phyloP scores from a whole-genome alignment of 2,888 invertebrate species.

The Crematogaster levior region DNA sequence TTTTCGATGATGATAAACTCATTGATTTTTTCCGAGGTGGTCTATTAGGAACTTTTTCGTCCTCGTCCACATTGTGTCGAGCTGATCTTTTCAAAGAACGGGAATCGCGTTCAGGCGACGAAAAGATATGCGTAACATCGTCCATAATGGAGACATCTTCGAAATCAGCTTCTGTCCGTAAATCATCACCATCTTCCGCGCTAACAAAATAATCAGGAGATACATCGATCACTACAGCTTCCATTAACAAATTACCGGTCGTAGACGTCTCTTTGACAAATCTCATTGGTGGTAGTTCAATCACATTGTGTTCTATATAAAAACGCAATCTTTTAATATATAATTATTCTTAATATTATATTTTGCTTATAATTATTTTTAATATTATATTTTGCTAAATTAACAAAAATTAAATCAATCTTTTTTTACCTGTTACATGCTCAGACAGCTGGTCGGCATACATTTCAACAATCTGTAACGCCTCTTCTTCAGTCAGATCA shows the following conservation, averaged over 20 bases:
- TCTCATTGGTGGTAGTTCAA: slow-evolving; percentile 94
- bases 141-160: slow-evolving; percentile 95
- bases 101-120: slow-evolving; percentile 70
- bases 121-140: slow-evolving; percentile 87
- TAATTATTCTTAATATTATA: neutral
- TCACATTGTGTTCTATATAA: slow-evolving; percentile 91
- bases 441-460: slow-evolving; percentile 97
- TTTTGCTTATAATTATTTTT: too few species aligned
- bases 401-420: neutral
- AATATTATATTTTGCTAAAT: neutral
- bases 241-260: slow-evolving; percentile 95
- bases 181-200: slow-evolving; percentile 94
- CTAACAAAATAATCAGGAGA: slow-evolving; percentile 93
- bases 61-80: slow-evolving; percentile 83
- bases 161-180: slow-evolving; percentile 94
- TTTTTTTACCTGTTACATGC: slow-evolving; percentile 89
- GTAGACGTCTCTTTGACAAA: slow-evolving; percentile 96
- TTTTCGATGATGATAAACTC: too few species aligned
- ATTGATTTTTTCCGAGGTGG: slow-evolving; percentile 90
- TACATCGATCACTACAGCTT: slow-evolving; percentile 96
- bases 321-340: neutral
- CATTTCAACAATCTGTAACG: slow-evolving; percentile 96
- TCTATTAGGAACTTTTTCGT: slow-evolving; percentile 87
- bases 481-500: slow-evolving; percentile 96
- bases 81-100: slow-evolving; percentile 64